phyloP scores from a whole-genome alignment of 2,888 invertebrate genomes.

The Drosophila macrothrix region DNA sequence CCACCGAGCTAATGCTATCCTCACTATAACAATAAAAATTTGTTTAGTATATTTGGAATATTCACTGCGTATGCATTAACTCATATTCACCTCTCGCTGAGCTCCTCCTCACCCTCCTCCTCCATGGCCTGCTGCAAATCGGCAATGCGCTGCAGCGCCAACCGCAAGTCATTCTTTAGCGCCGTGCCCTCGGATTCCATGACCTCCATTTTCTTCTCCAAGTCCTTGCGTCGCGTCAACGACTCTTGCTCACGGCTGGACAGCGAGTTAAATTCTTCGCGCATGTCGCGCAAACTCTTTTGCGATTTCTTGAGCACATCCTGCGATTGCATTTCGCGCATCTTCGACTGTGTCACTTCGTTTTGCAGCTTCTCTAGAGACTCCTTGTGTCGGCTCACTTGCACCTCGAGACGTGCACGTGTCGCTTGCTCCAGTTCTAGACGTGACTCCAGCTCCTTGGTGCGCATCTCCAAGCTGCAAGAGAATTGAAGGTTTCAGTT shows the following conservation, averaged over 20 bases:
- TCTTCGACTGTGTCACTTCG: slow-evolving; percentile 90
- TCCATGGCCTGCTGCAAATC: slow-evolving; percentile 97
- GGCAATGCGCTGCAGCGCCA: slow-evolving; percentile 95
- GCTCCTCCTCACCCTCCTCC: slow-evolving; percentile 90
- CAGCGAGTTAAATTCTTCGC: slow-evolving; percentile 91
- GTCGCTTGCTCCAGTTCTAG: slow-evolving; percentile 96
- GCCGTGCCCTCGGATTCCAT: slow-evolving; percentile 90
- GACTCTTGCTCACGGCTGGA: slow-evolving; percentile 91
- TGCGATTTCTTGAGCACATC: slow-evolving; percentile 92
- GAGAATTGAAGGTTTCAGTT: not conserved
- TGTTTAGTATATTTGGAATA: not conserved
- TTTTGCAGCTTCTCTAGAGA: slow-evolving; percentile 89
- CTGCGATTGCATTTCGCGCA: slow-evolving; percentile 91
- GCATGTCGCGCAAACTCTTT: slow-evolving; percentile 89
- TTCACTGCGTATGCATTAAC: not conserved
- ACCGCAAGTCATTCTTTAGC: slow-evolving; percentile 92
- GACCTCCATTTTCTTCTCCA: slow-evolving; percentile 90
- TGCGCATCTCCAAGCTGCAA: slow-evolving; percentile 91
- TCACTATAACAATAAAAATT: slow-evolving; percentile 57
- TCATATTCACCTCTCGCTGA: slow-evolving; percentile 82
- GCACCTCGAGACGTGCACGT: slow-evolving; percentile 93
- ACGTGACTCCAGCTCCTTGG: slow-evolving; percentile 95
- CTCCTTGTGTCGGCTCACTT: slow-evolving; percentile 89
- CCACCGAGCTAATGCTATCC: slow-evolving; percentile 81
- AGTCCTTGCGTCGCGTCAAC: slow-evolving; percentile 89